Base-by-base conservation (phyloP, 2,888 invertebrate genomes). In the Orthosia gothica region DNA sequence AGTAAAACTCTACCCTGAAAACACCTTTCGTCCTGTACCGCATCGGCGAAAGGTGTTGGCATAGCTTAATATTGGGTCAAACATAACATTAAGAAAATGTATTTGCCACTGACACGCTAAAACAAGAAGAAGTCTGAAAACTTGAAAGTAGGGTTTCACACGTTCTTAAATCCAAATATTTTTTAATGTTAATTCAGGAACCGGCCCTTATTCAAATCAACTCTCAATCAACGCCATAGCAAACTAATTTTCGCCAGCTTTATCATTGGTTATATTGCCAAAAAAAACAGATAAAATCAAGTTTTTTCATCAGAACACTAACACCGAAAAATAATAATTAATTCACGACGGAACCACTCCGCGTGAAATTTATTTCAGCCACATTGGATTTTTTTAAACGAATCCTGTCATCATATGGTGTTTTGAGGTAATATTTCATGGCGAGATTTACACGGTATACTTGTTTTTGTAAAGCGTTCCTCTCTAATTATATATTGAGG, bases 321-420 rank as follows among this genome's bases (percentile, higher is more conserved):
- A 47, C 66, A 45, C 15, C 57, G 72, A 75, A 68, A 71, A 32
- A 68, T 74, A 82, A 84, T 85, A 85, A 88, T 89, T 87, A 90
- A 88, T 87, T 91, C 86, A 82, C 70, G 79, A 86, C 70, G 81
- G 84, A 88, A 83, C 79, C 85, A 87, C 80, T 76, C 68, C 72
- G 73, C 83, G 83, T 86, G 79, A 86, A 89, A 90, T 88, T 87
- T 81, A 83, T 88, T 85, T 86, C 68, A 64, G 77, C 76, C 55
- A 71, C 82, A 68, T 66, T 66, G 72, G 52, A 65, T 78, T 81
- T 83, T 79, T 63, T 79, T 67, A 79, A 75, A 81, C 74, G 68
- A 61, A 74, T 70, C 65, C 45, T 73, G 69, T 79, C 71, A 63
- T 74, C 73, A 73, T 77, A 66, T 59, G 61, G 26, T 47, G 49